These are phyloP conservation scores for Barnardius zonarius DNA, from an alignment of 2,113 vertebrate species.

Conservation along the genomic window DNA sequence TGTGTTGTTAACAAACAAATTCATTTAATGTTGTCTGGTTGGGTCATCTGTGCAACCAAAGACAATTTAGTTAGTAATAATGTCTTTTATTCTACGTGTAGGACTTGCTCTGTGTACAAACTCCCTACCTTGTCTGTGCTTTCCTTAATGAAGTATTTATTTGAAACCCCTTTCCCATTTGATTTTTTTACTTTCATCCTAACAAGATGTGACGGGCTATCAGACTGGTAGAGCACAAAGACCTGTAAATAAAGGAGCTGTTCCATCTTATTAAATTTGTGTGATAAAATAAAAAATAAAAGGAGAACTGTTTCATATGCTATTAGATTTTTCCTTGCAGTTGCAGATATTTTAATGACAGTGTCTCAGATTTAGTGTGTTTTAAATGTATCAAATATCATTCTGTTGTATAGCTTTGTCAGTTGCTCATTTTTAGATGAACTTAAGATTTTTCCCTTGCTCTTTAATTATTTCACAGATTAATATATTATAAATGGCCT, in stretches of 20 bases:
- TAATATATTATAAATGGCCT: conserved; percentile 44
- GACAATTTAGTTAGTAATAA: neutral
- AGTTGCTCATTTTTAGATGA: neutral
- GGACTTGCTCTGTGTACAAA: neutral
- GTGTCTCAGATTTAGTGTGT: neutral
- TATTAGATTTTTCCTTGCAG: neutral
- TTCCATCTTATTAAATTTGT: neutral
- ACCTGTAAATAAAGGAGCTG: conserved; percentile 18
- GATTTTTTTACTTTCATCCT: neutral
- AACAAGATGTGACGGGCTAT: neutral
- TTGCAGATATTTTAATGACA: neutral
- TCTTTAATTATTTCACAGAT: conserved; percentile 39
- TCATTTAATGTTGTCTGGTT: neutral
- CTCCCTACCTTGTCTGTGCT: neutral
- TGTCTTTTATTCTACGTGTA: neutral
- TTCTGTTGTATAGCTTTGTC: neutral
- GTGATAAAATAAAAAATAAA: neutral
- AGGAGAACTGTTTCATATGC: neutral
- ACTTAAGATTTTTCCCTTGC: neutral
- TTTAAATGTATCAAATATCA: neutral
- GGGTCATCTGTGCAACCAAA: neutral
- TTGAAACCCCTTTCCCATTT: neutral
- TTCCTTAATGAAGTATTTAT: neutral
- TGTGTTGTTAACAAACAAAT: neutral
- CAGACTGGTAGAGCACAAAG: neutral